phyloP scores from a whole-genome alignment of 2,888 invertebrate genomes.

The Metellina segmentata region DNA sequence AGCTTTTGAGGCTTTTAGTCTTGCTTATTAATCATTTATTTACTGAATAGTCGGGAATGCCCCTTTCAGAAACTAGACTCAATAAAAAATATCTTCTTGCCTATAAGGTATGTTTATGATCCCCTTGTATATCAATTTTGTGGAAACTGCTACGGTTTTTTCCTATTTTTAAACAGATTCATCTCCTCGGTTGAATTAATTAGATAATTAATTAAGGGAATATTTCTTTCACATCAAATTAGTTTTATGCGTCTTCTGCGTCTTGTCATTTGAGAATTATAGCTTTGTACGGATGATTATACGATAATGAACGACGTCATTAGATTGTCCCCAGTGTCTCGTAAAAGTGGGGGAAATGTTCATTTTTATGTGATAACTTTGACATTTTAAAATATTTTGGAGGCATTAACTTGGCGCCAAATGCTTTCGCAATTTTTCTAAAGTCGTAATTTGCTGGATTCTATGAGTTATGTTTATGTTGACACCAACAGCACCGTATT shows the following conservation, averaged over 20 bases:
- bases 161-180: neutral
- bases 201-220: neutral
- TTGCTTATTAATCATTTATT: conserved; percentile 22
- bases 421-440: no score
- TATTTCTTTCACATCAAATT: neutral
- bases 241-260: neutral
- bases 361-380: neutral
- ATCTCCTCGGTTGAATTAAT: neutral
- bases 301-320: neutral
- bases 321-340: neutral
- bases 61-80: neutral
- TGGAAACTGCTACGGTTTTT: neutral
- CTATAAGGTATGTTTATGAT: neutral
- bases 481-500: no score
- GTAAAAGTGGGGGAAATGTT: neutral
- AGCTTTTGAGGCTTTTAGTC: neutral
- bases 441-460: no score
- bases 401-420: no score
- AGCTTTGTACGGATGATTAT: neutral
- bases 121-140: neutral
- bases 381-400: neutral
- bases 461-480: no score
- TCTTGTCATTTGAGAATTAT: neutral
- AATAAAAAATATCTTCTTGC: neutral
- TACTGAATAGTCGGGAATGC: neutral